Percentiles rank a stretch among this genome's conserved stretches.
These are phyloP conservation scores for Drosophila prolongata DNA, from an alignment of 2,888 invertebrate genomes.

Conservation along the genomic window DNA sequence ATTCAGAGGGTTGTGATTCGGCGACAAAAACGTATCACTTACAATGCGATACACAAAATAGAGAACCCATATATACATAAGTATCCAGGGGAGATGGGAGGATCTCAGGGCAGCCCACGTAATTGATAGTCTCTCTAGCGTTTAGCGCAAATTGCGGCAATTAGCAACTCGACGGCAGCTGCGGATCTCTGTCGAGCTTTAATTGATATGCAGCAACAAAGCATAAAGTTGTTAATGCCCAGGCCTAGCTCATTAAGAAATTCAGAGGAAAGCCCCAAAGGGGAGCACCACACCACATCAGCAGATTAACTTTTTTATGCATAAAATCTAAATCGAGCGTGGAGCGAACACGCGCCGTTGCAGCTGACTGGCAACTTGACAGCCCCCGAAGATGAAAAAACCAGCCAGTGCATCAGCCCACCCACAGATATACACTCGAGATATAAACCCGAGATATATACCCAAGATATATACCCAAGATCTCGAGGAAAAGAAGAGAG, in stretches of 20 bases:
- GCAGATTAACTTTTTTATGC: conserved; percentile 59
- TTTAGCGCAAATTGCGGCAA: conserved; percentile 77
- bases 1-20: conserved; percentile 49
- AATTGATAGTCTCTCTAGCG: conserved; percentile 74
- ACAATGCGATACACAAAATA: conserved; percentile 54
- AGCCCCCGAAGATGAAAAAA: conserved; percentile 33
- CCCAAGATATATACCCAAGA: conserved; percentile 2
- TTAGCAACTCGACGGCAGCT: conserved; percentile 58
- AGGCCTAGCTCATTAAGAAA: conserved; percentile 78
- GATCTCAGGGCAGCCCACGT: conserved; percentile 48
- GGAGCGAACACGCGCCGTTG: conserved; percentile 74
- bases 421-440: conserved; percentile 21
- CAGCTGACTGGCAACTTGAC: conserved; percentile 73
- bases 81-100: conserved; percentile 18
- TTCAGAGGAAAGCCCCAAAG: conserved; percentile 67
- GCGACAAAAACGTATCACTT: conserved; percentile 67
- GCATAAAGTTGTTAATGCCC: conserved; percentile 81
- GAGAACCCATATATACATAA: conserved; percentile 4
- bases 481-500: not conserved
- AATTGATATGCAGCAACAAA: conserved; percentile 76
- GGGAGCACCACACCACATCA: conserved; percentile 24
- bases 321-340: conserved; percentile 78
- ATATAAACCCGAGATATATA: not conserved
- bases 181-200: conserved; percentile 59
- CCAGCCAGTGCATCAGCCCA: conserved; percentile 18